Base-by-base conservation (phyloP, 1,140 invertebrate genomes). In the Drosophila repleta region DNA sequence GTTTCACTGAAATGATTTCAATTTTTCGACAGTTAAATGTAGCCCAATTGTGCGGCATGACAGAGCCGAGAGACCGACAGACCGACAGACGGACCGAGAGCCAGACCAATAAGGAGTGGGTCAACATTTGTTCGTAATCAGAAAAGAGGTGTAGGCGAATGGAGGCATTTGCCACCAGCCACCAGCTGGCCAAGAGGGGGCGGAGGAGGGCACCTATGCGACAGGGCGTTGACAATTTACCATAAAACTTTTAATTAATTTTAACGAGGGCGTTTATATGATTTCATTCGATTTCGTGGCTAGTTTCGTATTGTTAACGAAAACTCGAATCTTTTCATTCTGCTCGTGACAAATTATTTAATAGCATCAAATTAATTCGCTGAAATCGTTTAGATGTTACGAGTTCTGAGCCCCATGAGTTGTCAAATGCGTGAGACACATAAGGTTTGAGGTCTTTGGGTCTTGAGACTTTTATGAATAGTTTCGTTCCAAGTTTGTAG, bases 201-300 rank as follows among this genome's bases (percentile, higher is more conserved):
- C 6, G 18, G 35, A 15, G 41, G 20, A 4, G 29, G 29, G 24
- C n/a, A 49, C 20, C n/a, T 66, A 46, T 58, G 18, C 35, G 73
- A 87, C 83, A 71, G 83, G 72, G 79, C 72, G 83, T 78, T 77
- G 83, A 88, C 83, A 88, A 88, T 88, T 82, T 79, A 85, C 83
- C 84, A 82, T 87, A 79, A 88, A 68, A 88, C 83, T 88, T 88
- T 88, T 88, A 88, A 88, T 87, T 82, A 79, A 79, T 79, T 88
- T 87, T 83, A 87, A 87, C 83, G 83, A 88, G 83, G 78, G 83
- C 83, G 79, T 87, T 87, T 85, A 85, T 85, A 74, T 88, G 82
- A 85, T 79, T 87, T 72, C 63, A 66, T 72, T 73, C 37, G 18
- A 20, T 63, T 35, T 70, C 26, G 37, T 48, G 37, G 46, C 18